A percentile compares a stretch with the other conserved stretches of the same genome.
Evolutionary conservation across 2,888 invertebrate genomes (phyloP).

Genomic region (Pandemis cinnamomeana): DNA sequence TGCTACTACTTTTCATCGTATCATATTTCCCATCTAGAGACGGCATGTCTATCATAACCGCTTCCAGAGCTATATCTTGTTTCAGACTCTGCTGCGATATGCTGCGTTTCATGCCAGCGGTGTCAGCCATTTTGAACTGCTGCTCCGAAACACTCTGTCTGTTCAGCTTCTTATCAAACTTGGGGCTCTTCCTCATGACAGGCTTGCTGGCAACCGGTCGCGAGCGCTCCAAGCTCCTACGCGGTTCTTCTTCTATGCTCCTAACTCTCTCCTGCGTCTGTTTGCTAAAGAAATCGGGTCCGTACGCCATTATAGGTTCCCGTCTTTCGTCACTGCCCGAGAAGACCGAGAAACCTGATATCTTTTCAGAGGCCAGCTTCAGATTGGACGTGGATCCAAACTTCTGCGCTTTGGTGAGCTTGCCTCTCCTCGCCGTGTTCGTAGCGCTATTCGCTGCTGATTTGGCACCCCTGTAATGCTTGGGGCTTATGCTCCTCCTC

Average conservation of each 20-base stretch:
- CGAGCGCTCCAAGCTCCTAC: constrained; percentile 50
- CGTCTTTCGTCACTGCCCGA: constrained; percentile 60
- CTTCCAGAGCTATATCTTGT: constrained; percentile 73
- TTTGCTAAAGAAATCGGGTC: constrained; percentile 47
- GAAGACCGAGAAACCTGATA: constrained; percentile 77
- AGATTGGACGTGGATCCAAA: constrained; percentile 76
- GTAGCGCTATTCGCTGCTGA: constrained; percentile 63
- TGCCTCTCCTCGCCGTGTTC: constrained; percentile 64
- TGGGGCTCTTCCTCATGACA: constrained; percentile 31
- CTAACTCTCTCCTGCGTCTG: constrained; percentile 21
- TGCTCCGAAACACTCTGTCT: constrained; percentile 72
- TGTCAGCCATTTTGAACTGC: constrained; percentile 53
- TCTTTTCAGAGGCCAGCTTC: constrained; percentile 74
- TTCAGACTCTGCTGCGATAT: constrained; percentile 75
- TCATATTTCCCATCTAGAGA: constrained; percentile 61
- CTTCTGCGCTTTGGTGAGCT: constrained; percentile 62
- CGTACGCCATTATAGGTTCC: constrained; percentile 78
- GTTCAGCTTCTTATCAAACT: constrained; percentile 54
- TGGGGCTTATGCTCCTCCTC: constrained; percentile 69
- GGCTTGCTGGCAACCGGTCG: constrained; percentile 54
- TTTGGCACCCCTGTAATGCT: constrained; percentile 53
- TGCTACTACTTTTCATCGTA: constrained; percentile 61
- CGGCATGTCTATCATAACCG: constrained; percentile 74
- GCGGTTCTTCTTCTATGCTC: constrained; percentile 57
- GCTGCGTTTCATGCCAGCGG: constrained; percentile 61